These are phyloP conservation scores for Drosophila athabasca DNA, from an alignment of 1,140 invertebrate species.

Conservation along the genomic window DNA sequence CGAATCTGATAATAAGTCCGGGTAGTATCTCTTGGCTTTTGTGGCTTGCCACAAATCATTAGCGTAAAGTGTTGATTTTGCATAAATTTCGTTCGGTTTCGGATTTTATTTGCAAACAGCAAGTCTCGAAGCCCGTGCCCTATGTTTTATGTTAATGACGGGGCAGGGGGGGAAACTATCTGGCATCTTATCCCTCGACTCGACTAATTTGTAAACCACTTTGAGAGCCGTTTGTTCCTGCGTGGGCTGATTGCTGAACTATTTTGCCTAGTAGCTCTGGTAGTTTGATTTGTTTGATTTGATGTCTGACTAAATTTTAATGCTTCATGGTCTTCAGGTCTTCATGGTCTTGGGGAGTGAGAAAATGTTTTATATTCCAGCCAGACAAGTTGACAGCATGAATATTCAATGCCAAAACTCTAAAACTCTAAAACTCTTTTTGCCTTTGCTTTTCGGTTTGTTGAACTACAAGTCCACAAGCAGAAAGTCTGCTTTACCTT, in stretches of 20 bases:
- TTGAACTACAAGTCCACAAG: slow-evolving; percentile 9
- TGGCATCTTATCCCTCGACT: slow-evolving; percentile 6
- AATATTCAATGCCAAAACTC: slow-evolving; percentile 25
- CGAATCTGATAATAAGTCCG: slow-evolving; percentile 32
- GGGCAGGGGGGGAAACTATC: neutral
- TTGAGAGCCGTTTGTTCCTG: slow-evolving; percentile 22
- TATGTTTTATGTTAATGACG: slow-evolving; percentile 42
- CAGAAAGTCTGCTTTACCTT: neutral
- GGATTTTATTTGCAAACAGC: slow-evolving; percentile 56
- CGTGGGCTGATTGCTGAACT: slow-evolving; percentile 45
- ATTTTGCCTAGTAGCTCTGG: slow-evolving; percentile 49
- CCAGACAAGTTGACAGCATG: neutral
- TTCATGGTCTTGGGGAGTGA: neutral
- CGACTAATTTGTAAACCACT: slow-evolving; percentile 48
- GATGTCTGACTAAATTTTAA: slow-evolving; percentile 39
- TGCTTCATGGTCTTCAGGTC: slow-evolving; percentile 28
- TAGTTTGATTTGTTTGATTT: slow-evolving; percentile 48
- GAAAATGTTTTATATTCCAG: slow-evolving; percentile 18
- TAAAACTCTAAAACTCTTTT: slow-evolving; percentile 2
- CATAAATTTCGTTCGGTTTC: slow-evolving; percentile 63
- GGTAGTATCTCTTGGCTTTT: slow-evolving; percentile 41
- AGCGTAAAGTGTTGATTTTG: slow-evolving; percentile 73
- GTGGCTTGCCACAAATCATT: slow-evolving; percentile 67
- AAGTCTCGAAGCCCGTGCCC: slow-evolving; percentile 22
- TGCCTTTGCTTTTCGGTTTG: too few relatives aligned